Evolutionary conservation across 1,140 invertebrate species (phyloP).

Genomic region (Cyphomyrmex costatus): DNA sequence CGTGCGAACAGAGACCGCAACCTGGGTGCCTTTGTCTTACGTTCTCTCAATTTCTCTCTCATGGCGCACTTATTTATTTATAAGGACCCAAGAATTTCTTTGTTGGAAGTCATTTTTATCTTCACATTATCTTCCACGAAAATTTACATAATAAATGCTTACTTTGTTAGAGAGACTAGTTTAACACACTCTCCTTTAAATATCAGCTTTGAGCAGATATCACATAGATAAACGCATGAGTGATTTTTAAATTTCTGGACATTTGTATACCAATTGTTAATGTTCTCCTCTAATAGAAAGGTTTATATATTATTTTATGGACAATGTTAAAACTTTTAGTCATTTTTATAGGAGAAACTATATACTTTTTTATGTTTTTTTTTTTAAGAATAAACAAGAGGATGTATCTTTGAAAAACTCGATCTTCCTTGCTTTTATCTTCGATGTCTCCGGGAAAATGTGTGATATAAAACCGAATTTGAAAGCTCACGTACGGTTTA

Average conservation of each 20-base stretch:
- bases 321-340: neutral
- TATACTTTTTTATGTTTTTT: no score
- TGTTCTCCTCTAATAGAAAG: neutral
- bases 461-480: conserved; percentile 6
- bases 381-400: neutral
- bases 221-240: neutral
- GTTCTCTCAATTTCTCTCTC: conserved; percentile 17
- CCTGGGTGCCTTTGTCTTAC: neutral
- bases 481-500: conserved; percentile 30
- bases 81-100: conserved; percentile 21
- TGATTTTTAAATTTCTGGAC: neutral
- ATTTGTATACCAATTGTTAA: neutral
- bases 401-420: neutral
- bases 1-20: neutral
- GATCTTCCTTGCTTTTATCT: neutral
- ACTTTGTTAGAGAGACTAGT: neutral
- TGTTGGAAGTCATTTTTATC: conserved; percentile 16
- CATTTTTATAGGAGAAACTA: neutral
- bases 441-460: neutral
- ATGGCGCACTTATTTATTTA: conserved; percentile 46
- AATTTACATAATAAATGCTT: conserved; percentile 30
- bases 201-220: neutral
- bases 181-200: neutral
- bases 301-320: neutral
- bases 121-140: neutral